Percentiles rank a stretch among this genome's conserved stretches.
phyloP scores from a whole-genome alignment of 2,113 vertebrate genomes.

The Pygoscelis antarcticus region DNA sequence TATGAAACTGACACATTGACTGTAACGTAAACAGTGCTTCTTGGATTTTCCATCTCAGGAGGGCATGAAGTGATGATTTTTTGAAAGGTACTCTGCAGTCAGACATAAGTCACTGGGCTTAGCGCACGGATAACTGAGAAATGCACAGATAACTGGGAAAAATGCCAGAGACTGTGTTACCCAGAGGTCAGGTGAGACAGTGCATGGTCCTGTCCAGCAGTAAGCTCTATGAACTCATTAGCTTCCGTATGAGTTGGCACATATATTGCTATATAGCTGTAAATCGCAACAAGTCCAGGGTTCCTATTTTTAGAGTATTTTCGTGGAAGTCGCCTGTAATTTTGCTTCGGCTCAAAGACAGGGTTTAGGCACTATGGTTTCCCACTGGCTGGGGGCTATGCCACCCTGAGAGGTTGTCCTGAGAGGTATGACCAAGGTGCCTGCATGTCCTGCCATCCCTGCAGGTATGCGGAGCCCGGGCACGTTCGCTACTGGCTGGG shows the following conservation, averaged over 20 bases:
- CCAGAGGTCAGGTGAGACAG: not conserved
- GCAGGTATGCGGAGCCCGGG: fast-evolving
- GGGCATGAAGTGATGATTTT: not conserved
- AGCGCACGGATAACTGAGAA: not conserved
- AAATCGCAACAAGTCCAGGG: not conserved
- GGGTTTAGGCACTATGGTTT: not conserved
- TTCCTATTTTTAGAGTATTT: not conserved
- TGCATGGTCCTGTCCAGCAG: not conserved
- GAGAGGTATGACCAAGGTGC: not conserved
- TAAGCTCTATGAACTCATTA: not conserved
- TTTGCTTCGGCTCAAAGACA: not conserved
- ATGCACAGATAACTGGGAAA: not conserved
- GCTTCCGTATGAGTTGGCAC: not conserved
- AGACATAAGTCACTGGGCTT: not conserved
- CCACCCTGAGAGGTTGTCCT: not conserved
- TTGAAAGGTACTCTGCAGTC: not conserved
- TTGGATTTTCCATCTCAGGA: not conserved
- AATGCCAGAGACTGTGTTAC: not conserved
- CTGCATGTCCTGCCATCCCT: not conserved
- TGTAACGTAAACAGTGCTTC: not conserved
- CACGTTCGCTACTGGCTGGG: fast-evolving
- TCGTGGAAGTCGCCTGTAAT: not conserved
- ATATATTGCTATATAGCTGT: not conserved
- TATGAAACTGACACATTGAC: not conserved
- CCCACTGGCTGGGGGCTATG: not conserved